These are phyloP conservation scores for Leucoraja ocellata DNA, from an alignment of 2,797 vertebrate genomes.

Conservation along the genomic window DNA sequence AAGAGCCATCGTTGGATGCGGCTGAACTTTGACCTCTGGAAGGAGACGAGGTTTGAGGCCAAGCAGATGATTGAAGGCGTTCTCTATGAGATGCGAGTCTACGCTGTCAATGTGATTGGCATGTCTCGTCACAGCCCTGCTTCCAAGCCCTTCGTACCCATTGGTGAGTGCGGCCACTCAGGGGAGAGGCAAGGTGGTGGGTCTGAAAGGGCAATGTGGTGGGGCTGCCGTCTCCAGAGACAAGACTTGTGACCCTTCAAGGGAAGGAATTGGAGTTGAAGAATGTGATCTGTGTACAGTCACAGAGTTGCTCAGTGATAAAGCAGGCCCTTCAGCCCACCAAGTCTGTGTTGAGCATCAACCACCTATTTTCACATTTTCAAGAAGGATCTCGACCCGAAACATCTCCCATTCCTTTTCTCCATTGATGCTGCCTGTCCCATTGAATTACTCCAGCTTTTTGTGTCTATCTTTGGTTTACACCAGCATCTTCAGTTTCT, in stretches of 20 bases:
- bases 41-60: background rate
- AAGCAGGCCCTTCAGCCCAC: no score
- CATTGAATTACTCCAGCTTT: no score
- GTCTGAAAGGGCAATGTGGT: background rate
- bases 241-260: background rate
- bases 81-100: constrained; percentile 18
- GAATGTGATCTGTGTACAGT: background rate
- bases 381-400: no score
- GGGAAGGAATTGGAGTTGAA: background rate
- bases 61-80: constrained; percentile 18
- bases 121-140: background rate
- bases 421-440: no score
- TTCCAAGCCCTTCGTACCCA: background rate
- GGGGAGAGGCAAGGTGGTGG: no score
- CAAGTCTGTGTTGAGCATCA: no score
- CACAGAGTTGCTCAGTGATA: no score
- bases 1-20: background rate
- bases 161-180: background rate
- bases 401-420: no score
- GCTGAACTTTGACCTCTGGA: constrained; percentile 30
- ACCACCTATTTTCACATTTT: no score
- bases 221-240: background rate
- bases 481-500: no score
- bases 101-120: background rate
- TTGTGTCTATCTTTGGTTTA: no score